Percentiles rank a stretch among this genome's conserved stretches.
Evolutionary conservation across 1,140 invertebrate species (phyloP).

Genomic region (Procambarus clarkii): DNA sequence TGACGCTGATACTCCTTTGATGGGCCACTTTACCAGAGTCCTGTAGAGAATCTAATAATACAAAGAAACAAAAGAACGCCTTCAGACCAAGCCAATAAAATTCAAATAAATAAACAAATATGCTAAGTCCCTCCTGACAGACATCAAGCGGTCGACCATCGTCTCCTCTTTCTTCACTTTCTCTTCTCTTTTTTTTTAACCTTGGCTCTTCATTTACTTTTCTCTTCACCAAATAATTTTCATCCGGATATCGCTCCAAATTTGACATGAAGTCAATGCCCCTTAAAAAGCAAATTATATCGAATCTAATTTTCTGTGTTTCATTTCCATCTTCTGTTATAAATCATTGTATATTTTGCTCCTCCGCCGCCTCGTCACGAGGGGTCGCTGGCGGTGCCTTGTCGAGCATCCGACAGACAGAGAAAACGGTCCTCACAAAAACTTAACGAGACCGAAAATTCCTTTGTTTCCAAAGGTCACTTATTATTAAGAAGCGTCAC

Average conservation of each 20-base stretch:
- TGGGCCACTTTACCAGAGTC: too few species aligned
- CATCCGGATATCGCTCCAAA: too few species aligned
- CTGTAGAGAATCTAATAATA: too few species aligned
- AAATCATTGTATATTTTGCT: background rate
- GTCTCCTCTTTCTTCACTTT: background rate
- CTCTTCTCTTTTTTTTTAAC: background rate
- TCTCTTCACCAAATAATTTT: background rate
- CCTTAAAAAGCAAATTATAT: too few species aligned
- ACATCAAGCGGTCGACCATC: background rate
- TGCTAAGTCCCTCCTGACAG: conserved; percentile 20
- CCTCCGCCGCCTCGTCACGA: background rate
- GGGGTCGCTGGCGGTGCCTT: background rate
- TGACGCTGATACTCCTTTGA: too few species aligned
- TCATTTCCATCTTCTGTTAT: background rate
- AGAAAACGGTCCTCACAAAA: background rate
- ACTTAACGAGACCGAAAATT: background rate
- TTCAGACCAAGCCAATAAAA: too few species aligned
- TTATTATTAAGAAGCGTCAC: too few species aligned
- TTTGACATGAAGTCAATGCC: too few species aligned
- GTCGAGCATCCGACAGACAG: background rate
- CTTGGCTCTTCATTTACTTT: background rate
- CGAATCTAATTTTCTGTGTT: too few species aligned
- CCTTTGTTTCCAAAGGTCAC: background rate
- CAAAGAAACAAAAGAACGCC: too few species aligned
- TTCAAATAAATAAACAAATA: conserved; percentile 32